These are phyloP conservation scores for Drosophila tanythrix DNA, from an alignment of 2,888 invertebrate genomes.

Conservation along the genomic window DNA sequence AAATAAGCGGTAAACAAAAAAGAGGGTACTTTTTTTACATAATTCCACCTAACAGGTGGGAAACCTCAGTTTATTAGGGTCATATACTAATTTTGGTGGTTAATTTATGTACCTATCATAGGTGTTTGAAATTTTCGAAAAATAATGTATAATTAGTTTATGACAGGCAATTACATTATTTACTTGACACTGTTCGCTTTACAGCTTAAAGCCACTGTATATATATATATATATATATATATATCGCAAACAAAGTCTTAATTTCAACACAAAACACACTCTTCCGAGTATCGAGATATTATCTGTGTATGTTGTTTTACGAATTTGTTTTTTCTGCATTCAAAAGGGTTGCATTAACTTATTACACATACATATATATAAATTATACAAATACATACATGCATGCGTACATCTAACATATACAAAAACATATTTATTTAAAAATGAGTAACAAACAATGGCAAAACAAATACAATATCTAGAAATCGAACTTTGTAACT, in stretches of 20 bases:
- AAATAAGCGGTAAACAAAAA: no score
- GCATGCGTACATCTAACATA: constrained; percentile 53
- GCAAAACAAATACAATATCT: constrained; percentile 32
- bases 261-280: constrained; percentile 49
- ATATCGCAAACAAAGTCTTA: constrained; percentile 50
- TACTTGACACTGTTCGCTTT: no score
- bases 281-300: constrained; percentile 23
- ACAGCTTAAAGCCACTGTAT: neutral
- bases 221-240: constrained; percentile 25
- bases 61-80: no score
- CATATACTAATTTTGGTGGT: no score
- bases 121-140: no score
- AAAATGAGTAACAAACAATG: constrained; percentile 30
- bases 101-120: no score
- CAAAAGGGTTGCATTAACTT: constrained; percentile 76
- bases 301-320: constrained; percentile 55
- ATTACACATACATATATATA: constrained; percentile 50
- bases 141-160: no score
- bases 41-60: no score
- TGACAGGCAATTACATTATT: no score
- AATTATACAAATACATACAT: constrained; percentile 42
- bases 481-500: constrained; percentile 53
- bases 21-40: no score
- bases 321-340: constrained; percentile 60
- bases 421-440: constrained; percentile 69